Percentiles rank a stretch among this genome's conserved stretches.
These are phyloP conservation scores for Helobdella robusta DNA, from an alignment of 2,888 invertebrate species.

Conservation along the genomic window DNA sequence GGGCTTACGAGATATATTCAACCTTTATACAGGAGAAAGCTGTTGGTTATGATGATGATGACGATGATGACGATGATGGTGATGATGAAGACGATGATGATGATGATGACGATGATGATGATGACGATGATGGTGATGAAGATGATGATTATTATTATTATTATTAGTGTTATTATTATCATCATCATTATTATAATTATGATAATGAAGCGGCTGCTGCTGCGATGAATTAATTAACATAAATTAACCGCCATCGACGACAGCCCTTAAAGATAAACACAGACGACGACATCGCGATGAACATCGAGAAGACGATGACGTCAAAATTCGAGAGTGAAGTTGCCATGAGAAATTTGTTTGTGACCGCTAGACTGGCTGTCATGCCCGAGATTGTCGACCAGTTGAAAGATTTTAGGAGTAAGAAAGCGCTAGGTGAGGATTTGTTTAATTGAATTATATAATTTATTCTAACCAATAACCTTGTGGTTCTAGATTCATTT, in stretches of 20 bases:
- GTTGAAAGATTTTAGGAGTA: conserved; percentile 74
- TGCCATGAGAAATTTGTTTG: conserved; percentile 70
- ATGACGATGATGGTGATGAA: neutral
- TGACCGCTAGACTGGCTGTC: conserved; percentile 73
- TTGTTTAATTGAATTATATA: neutral
- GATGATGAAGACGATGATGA: neutral
- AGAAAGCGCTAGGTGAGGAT: conserved; percentile 61
- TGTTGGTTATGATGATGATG: conserved; percentile 37
- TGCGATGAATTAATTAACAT: neutral
- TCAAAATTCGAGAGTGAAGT: conserved; percentile 82
- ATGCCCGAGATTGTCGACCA: conserved; percentile 71
- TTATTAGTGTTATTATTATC: neutral
- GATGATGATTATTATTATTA: neutral
- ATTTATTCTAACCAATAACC: neutral
- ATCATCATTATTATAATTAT: neutral
- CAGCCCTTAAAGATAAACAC: conserved; percentile 70
- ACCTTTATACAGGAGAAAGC: conserved; percentile 59
- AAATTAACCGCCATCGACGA: conserved; percentile 37
- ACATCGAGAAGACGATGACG: conserved; percentile 64
- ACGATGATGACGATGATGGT: neutral
- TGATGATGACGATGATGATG: conserved; percentile 1
- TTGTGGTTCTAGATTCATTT: neutral
- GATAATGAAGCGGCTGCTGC: neutral
- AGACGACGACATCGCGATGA: conserved; percentile 61
- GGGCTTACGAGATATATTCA: conserved; percentile 98